These are phyloP conservation scores for Bucco capensis DNA, from an alignment of 2,113 vertebrate genomes.

Conservation along the genomic window DNA sequence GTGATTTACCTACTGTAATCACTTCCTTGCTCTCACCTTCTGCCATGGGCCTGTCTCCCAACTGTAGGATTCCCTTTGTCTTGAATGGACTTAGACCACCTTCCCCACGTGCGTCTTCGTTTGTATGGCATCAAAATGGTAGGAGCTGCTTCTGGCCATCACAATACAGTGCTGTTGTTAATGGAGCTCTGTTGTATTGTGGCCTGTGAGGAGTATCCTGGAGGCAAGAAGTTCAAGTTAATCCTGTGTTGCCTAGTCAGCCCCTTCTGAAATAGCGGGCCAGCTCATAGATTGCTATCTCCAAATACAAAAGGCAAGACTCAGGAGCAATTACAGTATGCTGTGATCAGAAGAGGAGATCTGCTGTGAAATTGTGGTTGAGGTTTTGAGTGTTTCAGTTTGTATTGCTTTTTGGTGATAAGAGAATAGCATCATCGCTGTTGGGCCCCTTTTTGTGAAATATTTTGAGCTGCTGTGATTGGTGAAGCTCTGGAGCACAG, in stretches of 20 bases:
- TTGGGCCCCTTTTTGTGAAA: neutral
- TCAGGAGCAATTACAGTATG: neutral
- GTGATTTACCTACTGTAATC: neutral
- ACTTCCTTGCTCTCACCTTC: neutral
- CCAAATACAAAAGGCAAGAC: neutral
- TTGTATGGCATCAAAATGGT: neutral
- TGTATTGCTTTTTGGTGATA: neutral
- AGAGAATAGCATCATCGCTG: neutral
- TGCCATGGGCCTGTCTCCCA: neutral
- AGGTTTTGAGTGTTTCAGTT: neutral
- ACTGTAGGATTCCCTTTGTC: neutral
- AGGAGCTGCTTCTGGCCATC: neutral
- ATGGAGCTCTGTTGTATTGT: neutral
- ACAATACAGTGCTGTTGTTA: neutral
- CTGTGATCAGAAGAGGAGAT: neutral
- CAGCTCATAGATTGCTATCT: neutral
- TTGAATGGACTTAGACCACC: neutral
- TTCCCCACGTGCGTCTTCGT: neutral
- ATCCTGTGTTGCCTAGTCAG: neutral
- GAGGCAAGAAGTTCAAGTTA: neutral
- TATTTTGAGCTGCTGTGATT: neutral
- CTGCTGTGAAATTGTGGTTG: neutral
- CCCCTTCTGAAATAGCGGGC: neutral
- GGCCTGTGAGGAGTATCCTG: neutral
- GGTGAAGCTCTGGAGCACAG: neutral